Evolutionary conservation across 2,888 invertebrate genomes (phyloP).

Genomic region (Ophraella communa): DNA sequence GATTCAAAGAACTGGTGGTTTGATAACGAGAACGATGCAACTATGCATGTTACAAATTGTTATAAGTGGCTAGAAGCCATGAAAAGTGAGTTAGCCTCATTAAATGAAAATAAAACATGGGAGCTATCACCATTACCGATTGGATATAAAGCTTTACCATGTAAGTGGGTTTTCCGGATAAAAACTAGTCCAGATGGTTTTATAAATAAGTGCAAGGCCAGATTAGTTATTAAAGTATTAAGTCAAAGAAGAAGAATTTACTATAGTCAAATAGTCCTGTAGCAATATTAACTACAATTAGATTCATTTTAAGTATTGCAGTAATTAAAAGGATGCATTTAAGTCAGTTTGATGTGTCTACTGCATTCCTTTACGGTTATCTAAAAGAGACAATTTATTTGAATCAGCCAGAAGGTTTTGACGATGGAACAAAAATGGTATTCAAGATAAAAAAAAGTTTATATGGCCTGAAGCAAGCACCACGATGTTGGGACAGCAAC

Average conservation of each 20-base stretch:
- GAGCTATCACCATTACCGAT: slow-evolving; percentile 29
- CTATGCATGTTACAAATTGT: no score
- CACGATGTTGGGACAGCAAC: neutral
- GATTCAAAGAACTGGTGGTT: no score
- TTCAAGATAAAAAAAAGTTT: neutral
- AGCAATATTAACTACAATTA: slow-evolving; percentile 39
- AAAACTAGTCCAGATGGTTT: slow-evolving; percentile 48
- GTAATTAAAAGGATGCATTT: slow-evolving; percentile 38
- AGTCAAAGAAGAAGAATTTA: slow-evolving; percentile 37
- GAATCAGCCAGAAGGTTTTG: slow-evolving; percentile 31
- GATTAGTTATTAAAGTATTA: slow-evolving; percentile 46
- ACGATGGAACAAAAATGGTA: neutral
- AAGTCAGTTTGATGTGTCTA: slow-evolving; percentile 45
- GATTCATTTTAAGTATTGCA: slow-evolving; percentile 40
- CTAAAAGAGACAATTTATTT: slow-evolving; percentile 29
- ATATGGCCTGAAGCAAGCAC: neutral
- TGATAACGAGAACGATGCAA: no score
- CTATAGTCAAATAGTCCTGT: slow-evolving; percentile 38
- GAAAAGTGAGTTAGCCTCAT: slow-evolving; percentile 44
- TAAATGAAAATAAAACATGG: slow-evolving; percentile 48
- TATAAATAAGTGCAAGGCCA: no score
- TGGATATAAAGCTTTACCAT: slow-evolving; percentile 40
- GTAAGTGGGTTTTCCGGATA: slow-evolving; percentile 46
- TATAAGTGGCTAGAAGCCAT: no score
- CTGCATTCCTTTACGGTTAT: slow-evolving; percentile 38